A percentile compares a stretch with the other conserved stretches of the same genome.
Conservation (phyloP, 2,888 invertebrate species). For the Torymus auratus region DNA sequence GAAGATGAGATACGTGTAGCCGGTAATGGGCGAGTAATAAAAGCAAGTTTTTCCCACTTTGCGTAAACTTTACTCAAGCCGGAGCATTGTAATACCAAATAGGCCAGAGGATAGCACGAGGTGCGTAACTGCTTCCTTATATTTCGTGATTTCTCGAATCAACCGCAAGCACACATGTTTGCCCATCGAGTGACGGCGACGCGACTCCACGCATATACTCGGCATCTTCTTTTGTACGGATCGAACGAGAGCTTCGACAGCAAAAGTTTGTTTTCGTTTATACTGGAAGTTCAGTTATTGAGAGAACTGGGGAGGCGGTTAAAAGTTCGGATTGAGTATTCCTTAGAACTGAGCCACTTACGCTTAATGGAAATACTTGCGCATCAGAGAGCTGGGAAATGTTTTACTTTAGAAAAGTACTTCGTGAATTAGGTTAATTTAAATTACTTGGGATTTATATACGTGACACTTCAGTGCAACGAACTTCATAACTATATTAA, state of each 20-base stretch:
- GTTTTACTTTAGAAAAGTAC: slow-evolving; percentile 54
- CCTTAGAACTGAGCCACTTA: slow-evolving; percentile 50
- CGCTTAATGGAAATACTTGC: slow-evolving; percentile 57
- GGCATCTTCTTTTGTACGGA: background rate
- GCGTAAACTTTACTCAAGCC: background rate
- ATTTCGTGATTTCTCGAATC: background rate
- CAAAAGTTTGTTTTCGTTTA: slow-evolving; percentile 46
- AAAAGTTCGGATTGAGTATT: slow-evolving; percentile 57
- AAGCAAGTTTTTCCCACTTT: slow-evolving; percentile 23
- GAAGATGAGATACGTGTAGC: slow-evolving; percentile 20
- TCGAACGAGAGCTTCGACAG: slow-evolving; percentile 2
- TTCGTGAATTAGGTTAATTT: slow-evolving; percentile 54
- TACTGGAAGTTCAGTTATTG: slow-evolving; percentile 51
- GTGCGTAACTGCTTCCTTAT: background rate
- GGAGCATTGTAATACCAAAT: slow-evolving; percentile 6
- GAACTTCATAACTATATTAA: background rate
- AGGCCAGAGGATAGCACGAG: background rate
- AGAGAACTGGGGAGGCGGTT: slow-evolving; percentile 44
- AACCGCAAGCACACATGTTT: too few species aligned
- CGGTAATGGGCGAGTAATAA: slow-evolving; percentile 32
- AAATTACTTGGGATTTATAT: slow-evolving; percentile 50
- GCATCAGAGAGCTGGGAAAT: slow-evolving; percentile 36
- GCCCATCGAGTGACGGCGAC: too few species aligned
- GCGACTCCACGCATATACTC: background rate
- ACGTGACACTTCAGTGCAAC: background rate